Evolutionary conservation across 2,113 vertebrate genomes (phyloP).

Genomic region (Hydrolagus affinis): DNA sequence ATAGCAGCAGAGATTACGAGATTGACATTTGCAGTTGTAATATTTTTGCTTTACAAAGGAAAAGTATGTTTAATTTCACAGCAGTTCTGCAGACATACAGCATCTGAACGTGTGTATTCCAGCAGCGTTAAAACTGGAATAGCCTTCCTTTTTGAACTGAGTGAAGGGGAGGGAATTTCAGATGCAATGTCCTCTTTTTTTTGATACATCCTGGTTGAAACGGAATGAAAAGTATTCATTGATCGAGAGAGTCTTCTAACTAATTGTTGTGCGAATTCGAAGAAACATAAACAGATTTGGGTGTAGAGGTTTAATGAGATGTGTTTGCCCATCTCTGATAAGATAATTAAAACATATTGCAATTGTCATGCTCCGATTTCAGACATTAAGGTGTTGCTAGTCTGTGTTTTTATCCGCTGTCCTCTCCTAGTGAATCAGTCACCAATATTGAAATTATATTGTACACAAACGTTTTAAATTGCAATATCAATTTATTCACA

Average conservation of each 20-base stretch:
- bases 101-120: neutral
- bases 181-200: too few relatives aligned
- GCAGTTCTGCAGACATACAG: neutral
- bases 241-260: neutral
- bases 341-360: neutral
- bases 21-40: neutral
- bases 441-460: too few relatives aligned
- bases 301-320: neutral
- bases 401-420: neutral
- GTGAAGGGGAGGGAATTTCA: too few relatives aligned
- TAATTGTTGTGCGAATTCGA: neutral
- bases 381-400: neutral
- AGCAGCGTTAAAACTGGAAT: neutral
- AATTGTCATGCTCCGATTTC: too few relatives aligned
- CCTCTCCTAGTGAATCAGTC: too few relatives aligned
- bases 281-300: neutral
- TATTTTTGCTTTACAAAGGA: neutral
- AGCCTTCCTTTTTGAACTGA: neutral
- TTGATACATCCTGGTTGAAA: neutral
- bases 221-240: neutral
- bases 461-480: too few relatives aligned
- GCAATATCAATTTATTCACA: too few relatives aligned
- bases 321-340: neutral
- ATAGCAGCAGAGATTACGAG: neutral
- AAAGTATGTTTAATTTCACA: neutral